Conservation (phyloP, 2,888 invertebrate species). For the Andrena trimmerana region DNA sequence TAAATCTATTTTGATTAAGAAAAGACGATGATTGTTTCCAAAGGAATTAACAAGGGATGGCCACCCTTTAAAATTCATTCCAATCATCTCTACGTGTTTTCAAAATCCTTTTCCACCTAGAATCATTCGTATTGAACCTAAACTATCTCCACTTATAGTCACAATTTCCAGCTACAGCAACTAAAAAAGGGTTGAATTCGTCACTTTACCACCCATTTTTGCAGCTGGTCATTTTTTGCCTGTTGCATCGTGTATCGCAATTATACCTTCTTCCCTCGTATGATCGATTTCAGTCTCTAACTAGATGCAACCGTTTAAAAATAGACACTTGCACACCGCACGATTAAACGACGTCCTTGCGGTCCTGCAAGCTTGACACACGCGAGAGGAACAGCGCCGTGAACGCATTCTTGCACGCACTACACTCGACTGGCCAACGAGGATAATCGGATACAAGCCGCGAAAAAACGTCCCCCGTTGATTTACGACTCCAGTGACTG, state of each 20-base stretch:
- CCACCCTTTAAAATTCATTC: constrained; percentile 16
- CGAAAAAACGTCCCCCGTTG: constrained; percentile 16
- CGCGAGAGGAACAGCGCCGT: constrained; percentile 24
- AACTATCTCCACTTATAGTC: background rate
- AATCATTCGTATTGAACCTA: constrained; percentile 17
- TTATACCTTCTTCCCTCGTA: background rate
- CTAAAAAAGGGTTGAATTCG: constrained; percentile 13
- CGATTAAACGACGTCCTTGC: constrained; percentile 33
- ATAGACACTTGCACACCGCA: constrained; percentile 11
- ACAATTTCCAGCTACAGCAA: constrained; percentile 26
- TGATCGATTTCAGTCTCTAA: constrained; percentile 10
- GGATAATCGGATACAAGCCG: constrained; percentile 2
- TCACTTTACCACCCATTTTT: constrained; percentile 8
- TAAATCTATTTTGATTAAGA: constrained; percentile 19
- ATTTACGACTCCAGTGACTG: constrained; percentile 27
- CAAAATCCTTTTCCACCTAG: background rate
- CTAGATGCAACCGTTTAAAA: constrained; percentile 14
- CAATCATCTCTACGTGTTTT: constrained; percentile 14
- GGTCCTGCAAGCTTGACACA: background rate
- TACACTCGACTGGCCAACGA: constrained; percentile 10
- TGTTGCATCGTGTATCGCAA: constrained; percentile 4
- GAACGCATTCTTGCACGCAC: constrained; percentile 43
- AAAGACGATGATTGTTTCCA: background rate
- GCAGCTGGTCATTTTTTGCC: background rate
- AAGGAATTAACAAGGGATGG: background rate